Conservation (phyloP, 2,113 vertebrate species). For the Madoqua kirkii region DNA sequence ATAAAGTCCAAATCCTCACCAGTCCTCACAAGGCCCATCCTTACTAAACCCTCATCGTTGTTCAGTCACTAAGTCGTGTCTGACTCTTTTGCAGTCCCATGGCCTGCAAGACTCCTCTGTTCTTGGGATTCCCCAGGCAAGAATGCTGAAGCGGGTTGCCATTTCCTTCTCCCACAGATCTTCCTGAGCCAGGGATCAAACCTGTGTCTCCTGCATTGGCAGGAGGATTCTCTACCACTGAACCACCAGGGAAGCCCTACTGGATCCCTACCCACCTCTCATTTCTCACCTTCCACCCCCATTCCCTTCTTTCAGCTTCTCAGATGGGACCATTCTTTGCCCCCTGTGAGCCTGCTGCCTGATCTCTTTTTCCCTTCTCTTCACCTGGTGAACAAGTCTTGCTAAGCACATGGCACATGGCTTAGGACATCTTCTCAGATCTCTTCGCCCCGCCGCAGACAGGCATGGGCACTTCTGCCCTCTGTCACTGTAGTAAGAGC, state of each 20-base stretch:
- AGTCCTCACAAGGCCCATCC: neutral
- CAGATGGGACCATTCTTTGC: neutral
- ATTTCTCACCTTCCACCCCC: neutral
- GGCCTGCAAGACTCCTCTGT: neutral
- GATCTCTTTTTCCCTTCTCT: neutral
- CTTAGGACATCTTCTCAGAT: neutral
- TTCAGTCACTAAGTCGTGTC: neutral
- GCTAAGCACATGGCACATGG: neutral
- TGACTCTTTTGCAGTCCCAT: neutral
- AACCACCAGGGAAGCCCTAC: neutral
- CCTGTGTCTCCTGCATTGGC: neutral
- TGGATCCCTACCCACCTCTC: neutral
- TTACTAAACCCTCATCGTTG: neutral
- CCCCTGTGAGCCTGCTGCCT: neutral
- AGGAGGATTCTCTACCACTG: neutral
- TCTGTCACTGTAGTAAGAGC: neutral
- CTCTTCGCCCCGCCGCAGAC: neutral
- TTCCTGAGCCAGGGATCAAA: neutral
- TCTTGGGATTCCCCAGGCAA: neutral
- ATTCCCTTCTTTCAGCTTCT: neutral
- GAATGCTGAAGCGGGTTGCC: neutral
- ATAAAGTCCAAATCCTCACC: neutral
- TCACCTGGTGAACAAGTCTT: neutral
- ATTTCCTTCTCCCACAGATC: neutral
- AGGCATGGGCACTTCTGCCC: neutral